These are phyloP conservation scores for Meloe dianella DNA, from an alignment of 2,888 invertebrate species.

Conservation along the genomic window DNA sequence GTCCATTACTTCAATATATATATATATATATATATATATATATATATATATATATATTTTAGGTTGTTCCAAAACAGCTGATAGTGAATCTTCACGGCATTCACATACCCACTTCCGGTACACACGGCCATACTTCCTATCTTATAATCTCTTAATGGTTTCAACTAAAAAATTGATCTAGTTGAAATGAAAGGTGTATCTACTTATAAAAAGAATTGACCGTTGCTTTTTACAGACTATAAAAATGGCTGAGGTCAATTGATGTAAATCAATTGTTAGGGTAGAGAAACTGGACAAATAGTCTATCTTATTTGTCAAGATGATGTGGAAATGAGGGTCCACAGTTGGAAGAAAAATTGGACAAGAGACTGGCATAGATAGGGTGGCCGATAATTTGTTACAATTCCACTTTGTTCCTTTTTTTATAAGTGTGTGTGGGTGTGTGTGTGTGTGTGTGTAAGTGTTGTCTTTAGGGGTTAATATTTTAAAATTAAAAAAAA, in stretches of 20 bases:
- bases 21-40: too few relatives aligned
- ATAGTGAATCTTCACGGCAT: slow-evolving; percentile 52
- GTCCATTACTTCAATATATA: slow-evolving; percentile 1
- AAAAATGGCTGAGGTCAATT: slow-evolving; percentile 45
- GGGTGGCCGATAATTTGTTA: slow-evolving; percentile 26
- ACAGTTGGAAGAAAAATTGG: slow-evolving; percentile 52
- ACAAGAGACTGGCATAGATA: slow-evolving; percentile 38
- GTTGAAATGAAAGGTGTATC: slow-evolving; percentile 45
- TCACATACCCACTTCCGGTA: slow-evolving; percentile 51
- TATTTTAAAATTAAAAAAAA: background rate
- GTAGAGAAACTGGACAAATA: slow-evolving; percentile 56
- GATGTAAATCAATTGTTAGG: slow-evolving; percentile 60
- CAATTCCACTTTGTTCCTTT: slow-evolving; percentile 31
- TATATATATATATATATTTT: slow-evolving; percentile 2
- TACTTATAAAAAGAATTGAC: slow-evolving; percentile 1
- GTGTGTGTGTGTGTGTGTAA: background rate
- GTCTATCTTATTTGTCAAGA: slow-evolving; percentile 58
- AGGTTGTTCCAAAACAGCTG: slow-evolving; percentile 36
- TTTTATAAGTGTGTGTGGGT: background rate
- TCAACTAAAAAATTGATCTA: slow-evolving; percentile 47
- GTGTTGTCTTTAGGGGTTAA: background rate
- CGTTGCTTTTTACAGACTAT: background rate
- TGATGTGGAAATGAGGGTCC: slow-evolving; percentile 57
- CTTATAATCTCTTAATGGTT: slow-evolving; percentile 50
- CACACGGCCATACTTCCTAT: slow-evolving; percentile 48